These are phyloP conservation scores for Porites divaricata DNA, from an alignment of 92 coral and sea anemone species.

Conservation along the genomic window DNA sequence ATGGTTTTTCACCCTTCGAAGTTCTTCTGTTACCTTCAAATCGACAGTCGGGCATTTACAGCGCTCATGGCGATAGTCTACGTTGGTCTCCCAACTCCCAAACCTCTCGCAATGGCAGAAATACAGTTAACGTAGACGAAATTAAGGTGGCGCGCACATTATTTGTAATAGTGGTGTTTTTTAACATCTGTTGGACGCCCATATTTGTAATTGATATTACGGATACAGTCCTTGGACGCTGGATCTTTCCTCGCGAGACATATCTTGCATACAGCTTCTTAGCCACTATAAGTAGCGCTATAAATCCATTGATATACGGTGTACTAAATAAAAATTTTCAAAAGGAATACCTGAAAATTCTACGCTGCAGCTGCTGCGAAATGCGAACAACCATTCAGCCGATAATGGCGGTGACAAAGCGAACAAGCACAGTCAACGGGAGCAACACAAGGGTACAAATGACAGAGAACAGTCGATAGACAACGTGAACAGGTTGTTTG, in stretches of 20 bases:
- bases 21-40: constrained; percentile 57
- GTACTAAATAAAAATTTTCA: constrained; percentile 61
- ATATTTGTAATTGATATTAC: background rate
- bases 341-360: constrained; percentile 48
- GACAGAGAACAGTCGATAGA: background rate
- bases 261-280: constrained; percentile 59
- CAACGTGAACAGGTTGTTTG: too few relatives aligned
- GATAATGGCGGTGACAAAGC: background rate
- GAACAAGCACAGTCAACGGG: background rate
- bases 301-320: constrained; percentile 65
- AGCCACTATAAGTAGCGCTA: constrained; percentile 49
- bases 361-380: constrained; percentile 11
- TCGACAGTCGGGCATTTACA: constrained; percentile 39
- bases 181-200: constrained; percentile 51
- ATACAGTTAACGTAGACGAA: background rate
- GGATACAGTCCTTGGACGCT: background rate
- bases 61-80: constrained; percentile 33
- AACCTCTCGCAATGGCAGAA: background rate
- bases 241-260: constrained; percentile 35
- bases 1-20: constrained; percentile 74
- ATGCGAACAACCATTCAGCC: background rate
- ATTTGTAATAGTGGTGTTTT: constrained; percentile 15
- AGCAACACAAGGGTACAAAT: background rate
- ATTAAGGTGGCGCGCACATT: background rate
- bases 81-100: constrained; percentile 47